phyloP scores from a whole-genome alignment of 2,888 invertebrate species.

The Lamellibrachia satsuma region DNA sequence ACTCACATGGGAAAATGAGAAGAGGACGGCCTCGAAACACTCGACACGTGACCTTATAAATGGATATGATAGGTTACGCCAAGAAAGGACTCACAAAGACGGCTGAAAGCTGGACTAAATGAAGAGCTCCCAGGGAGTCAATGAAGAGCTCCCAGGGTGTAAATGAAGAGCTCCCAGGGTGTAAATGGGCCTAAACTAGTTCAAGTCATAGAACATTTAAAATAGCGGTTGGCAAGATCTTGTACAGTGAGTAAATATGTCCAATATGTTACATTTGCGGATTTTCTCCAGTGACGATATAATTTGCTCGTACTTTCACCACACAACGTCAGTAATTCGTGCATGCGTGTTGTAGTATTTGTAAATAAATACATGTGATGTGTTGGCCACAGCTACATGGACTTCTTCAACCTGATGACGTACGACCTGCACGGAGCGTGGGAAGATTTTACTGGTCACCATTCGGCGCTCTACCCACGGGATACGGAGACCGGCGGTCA shows the following conservation, averaged over 20 bases:
- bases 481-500: constrained; percentile 19
- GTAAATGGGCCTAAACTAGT: too few relatives aligned
- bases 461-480: constrained; percentile 31
- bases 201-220: background rate
- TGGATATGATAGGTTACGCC: too few relatives aligned
- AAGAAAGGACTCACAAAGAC: background rate
- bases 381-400: constrained; percentile 30
- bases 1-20: too few relatives aligned
- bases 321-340: background rate
- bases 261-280: background rate
- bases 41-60: too few relatives aligned
- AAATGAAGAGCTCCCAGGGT: background rate
- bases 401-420: constrained; percentile 36
- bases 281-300: background rate
- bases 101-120: background rate
- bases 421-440: constrained; percentile 39
- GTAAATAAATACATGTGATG: background rate
- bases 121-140: background rate
- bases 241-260: background rate
- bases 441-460: constrained; percentile 36
- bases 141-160: background rate
- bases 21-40: too few relatives aligned
- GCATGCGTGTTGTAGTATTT: background rate
- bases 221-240: background rate
- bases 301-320: background rate